Evolutionary conservation across 2,113 vertebrate species (phyloP), one percentile per base, ranked within the genome.

Genomic region (Micronisus gabar): DNA sequence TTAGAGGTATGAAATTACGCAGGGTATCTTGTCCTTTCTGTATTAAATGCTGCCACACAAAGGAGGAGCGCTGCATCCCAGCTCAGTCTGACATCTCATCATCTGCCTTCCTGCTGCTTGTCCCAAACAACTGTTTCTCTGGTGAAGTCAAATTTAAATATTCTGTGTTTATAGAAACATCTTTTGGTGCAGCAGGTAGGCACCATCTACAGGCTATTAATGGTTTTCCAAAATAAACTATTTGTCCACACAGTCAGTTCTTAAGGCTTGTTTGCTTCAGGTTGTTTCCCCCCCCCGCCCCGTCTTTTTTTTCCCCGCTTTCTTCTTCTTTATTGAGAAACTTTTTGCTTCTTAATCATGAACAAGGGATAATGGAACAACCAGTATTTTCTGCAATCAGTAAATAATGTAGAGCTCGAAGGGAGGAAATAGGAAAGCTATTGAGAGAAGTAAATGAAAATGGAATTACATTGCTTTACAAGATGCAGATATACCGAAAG

Each of bases 211-310:
- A 84, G 80, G 41, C 56, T 66, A 1, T 16, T 47, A 58, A n/a
- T 27, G 6, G 8, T 15, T 71, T 65, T 40, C 68, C 72, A 47
- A 79, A 68, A 40, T 9, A 11, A 72, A 18, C 27, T 45, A 2
- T 41, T 45, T 45, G 18, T 53, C 50, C 43, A 26, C 30, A 20
- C 19, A 65, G 26, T 52, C 41, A 38, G 56, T 50, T 59, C 68
- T 41, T 27, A 11, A 21, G 45, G 34, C 41, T 66, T 45, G 8
- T 9, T 25, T 70, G 32, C 3, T 56, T 38, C 2, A 4, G 15
- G 13, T 34, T 40, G 17, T 3, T 45, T 20, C 6, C 0, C 1
- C 3, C 41, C 11, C 14, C 0, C 0, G 0, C 3, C 47, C 11
- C 16, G 0, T 0, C n/a, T 63, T 53, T 45, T 45, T 67, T 55